These are phyloP conservation scores for Leucania comma DNA, from an alignment of 2,888 invertebrate species.

Conservation along the genomic window DNA sequence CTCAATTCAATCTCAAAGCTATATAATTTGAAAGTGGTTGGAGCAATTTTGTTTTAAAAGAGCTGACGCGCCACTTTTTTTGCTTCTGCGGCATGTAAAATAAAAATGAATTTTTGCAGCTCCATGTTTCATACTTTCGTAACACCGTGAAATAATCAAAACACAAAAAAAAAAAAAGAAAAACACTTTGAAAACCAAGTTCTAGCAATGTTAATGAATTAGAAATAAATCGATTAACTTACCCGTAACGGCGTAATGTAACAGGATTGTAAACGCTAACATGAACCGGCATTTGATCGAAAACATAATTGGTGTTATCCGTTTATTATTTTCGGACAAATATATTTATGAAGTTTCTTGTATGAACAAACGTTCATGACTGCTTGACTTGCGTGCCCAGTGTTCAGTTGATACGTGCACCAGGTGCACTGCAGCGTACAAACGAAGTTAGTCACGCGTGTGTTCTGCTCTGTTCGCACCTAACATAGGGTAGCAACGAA, in stretches of 20 bases:
- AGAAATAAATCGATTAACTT: slow-evolving; percentile 64
- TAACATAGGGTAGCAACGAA: slow-evolving; percentile 54
- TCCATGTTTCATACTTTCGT: not conserved
- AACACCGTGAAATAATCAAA: slow-evolving; percentile 23
- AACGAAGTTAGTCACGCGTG: slow-evolving; percentile 65
- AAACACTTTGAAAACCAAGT: slow-evolving; percentile 17
- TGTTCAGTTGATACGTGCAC: slow-evolving; percentile 41
- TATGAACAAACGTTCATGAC: slow-evolving; percentile 59
- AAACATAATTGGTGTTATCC: slow-evolving; percentile 57
- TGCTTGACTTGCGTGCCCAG: slow-evolving; percentile 46
- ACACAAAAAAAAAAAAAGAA: slow-evolving; percentile 7
- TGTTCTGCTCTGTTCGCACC: slow-evolving; percentile 53
- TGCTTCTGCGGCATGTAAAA: not conserved
- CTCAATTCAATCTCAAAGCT: not conserved
- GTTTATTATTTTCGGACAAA: slow-evolving; percentile 47
- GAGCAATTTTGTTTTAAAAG: not conserved
- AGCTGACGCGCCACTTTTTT: not conserved
- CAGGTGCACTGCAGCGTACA: slow-evolving; percentile 57
- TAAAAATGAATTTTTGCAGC: not conserved
- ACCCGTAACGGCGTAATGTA: slow-evolving; percentile 58
- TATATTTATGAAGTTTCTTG: slow-evolving; percentile 58
- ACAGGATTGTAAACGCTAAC: slow-evolving; percentile 47
- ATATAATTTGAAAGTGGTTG: not conserved
- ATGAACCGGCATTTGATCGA: slow-evolving; percentile 35
- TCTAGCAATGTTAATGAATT: slow-evolving; percentile 46